phyloP scores from a whole-genome alignment of 2,888 invertebrate genomes.

The Acanthosepion lycidas region DNA sequence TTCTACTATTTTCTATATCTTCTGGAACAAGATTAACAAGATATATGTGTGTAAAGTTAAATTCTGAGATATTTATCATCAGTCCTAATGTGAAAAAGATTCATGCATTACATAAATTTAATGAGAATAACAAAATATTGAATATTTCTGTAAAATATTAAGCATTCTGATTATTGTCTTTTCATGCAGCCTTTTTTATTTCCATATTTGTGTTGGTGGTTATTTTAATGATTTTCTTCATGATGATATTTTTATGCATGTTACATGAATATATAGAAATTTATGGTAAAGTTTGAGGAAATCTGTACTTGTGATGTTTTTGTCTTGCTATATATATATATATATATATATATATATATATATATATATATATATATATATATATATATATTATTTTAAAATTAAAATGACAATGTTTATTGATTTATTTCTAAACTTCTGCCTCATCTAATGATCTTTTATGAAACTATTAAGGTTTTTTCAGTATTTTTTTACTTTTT shows the following conservation, averaged over 20 bases:
- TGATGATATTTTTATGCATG: neutral
- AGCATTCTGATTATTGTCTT: too few species aligned
- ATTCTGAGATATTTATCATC: neutral
- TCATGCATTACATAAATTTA: neutral
- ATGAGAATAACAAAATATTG: neutral
- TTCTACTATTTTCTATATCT: neutral
- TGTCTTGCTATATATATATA: neutral
- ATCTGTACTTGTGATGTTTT: neutral
- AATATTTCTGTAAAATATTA: neutral
- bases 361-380: neutral
- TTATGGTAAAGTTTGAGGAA: neutral
- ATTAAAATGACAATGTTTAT: too few species aligned
- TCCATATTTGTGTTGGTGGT: neutral
- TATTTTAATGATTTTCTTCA: neutral
- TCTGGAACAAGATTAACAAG: neutral
- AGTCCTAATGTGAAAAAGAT: neutral
- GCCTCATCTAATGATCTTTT: too few species aligned
- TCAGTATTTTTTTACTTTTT: too few species aligned
- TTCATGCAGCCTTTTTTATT: neutral
- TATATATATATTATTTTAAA: too few species aligned
- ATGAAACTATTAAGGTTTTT: too few species aligned
- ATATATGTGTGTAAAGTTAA: neutral
- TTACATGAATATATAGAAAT: neutral
- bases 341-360: neutral
- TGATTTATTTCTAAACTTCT: too few species aligned